A percentile compares a stretch with the other conserved stretches of the same genome.
These are phyloP conservation scores for Prochilodus magdalenae DNA, from an alignment of 2,113 vertebrate genomes.

Conservation along the genomic window DNA sequence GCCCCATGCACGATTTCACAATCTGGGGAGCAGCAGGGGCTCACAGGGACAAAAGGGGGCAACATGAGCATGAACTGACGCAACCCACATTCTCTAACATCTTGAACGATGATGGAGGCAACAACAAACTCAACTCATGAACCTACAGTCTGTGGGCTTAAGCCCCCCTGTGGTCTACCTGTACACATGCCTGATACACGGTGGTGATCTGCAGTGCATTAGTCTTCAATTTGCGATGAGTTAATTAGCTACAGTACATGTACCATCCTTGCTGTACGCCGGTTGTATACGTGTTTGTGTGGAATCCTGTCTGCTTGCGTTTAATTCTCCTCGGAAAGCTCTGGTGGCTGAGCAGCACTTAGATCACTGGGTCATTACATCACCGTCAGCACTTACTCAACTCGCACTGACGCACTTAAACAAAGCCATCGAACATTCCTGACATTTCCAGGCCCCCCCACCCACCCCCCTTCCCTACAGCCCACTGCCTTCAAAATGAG, in stretches of 20 bases:
- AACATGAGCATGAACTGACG: no score
- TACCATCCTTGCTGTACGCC: background rate
- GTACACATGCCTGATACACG: no score
- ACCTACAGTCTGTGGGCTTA: no score
- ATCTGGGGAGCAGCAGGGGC: no score
- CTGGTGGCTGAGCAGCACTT: conserved; percentile 6
- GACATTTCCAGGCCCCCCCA: conserved; percentile 23
- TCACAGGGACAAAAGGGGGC: no score
- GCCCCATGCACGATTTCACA: no score
- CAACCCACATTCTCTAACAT: no score
- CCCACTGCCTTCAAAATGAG: background rate
- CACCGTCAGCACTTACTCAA: conserved; percentile 22
- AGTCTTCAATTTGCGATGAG: background rate
- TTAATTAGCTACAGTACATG: background rate
- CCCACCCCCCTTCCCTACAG: background rate
- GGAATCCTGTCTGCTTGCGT: background rate
- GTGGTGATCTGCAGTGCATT: background rate
- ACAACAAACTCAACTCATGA: no score
- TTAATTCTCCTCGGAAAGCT: conserved; percentile 11
- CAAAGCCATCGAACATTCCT: conserved; percentile 15
- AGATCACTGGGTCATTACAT: conserved; percentile 33
- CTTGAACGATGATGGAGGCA: no score
- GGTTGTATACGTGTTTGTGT: background rate
- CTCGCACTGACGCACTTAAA: conserved; percentile 34
- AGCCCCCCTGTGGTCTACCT: no score